Conservation (phyloP, 2,888 invertebrate species). For the Imbricaverruca yamaguchii region DNA sequence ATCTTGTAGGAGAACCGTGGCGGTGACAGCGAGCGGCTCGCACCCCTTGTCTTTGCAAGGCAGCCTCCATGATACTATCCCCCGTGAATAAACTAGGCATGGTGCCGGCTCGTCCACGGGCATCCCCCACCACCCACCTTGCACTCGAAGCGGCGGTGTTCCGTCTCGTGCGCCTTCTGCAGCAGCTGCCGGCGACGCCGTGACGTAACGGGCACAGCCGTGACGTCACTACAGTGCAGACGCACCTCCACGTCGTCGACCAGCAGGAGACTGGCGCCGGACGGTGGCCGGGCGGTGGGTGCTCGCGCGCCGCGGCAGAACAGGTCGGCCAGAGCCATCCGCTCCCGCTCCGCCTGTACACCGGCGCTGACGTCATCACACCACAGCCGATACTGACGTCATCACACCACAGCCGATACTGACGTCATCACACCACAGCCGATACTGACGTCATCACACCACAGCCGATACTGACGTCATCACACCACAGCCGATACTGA, state of each 20-base stretch:
- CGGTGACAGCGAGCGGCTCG: no score
- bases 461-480: not conserved
- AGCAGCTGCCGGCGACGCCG: not conserved
- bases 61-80: no score
- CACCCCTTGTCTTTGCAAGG: no score
- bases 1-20: no score
- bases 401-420: not conserved
- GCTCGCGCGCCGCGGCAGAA: not conserved
- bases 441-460: not conserved
- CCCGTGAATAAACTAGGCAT: no score
- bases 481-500: not conserved
- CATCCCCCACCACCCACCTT: not conserved
- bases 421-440: not conserved
- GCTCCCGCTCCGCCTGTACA: not conserved
- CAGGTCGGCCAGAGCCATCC: not conserved
- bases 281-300: not conserved
- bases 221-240: not conserved
- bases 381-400: not conserved
- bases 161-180: not conserved
- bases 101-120: no score
- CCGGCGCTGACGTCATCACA: not conserved
- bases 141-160: not conserved
- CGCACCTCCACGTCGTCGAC: constrained; percentile 4
- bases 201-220: not conserved
- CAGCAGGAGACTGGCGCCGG: not conserved